Base-by-base conservation (phyloP, 2,797 vertebrate genomes). In the Chloroceryle amazona region DNA sequence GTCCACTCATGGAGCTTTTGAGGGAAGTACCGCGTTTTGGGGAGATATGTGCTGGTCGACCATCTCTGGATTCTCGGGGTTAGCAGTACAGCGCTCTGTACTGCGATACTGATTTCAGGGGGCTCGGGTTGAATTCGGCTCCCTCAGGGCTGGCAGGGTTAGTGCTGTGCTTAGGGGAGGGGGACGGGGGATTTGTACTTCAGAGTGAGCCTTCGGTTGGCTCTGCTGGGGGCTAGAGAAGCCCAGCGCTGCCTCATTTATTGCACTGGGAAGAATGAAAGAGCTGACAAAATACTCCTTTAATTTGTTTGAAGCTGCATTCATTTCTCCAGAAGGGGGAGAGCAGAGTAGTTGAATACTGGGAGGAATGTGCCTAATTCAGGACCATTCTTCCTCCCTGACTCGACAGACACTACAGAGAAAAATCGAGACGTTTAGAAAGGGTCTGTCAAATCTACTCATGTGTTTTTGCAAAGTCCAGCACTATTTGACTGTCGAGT, bases 251-350 rank as follows among this genome's bases (percentile, higher is more conserved):
- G 0, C 75, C 63, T 91, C 37, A 8, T 76, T 67, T 82, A 46
- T 35, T 82, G 46, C 57, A 20, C 49, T 0, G 0, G 22, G n/a
- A 89, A 72, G 83, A 89, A 65, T 35, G 80, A 86, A 86, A 47
- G 80, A 86, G 70, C 83, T 88, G 82, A 66, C 54, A 90, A 55
- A 90, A 79, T 70, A 37, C 54, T 89, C 54, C n/a, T 90, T 19
- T 81, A 63, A 63, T 78, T 68, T 89, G 35, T 79, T 66, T 63
- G 65, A 89, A 91, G 79, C 81, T 96, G 68, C 79, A 83, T 86
- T 89, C n/a, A 33, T 94, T 94, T 91, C 91, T 94, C 94, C 94
- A 95, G 96, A 96, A 97, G 96, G 89, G 96, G 94, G 92, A 96
- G 95, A 93, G 41, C 21, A 26, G 86, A 95, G 89, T 78, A 89